Conservation (phyloP, 2,113 vertebrate genomes). For the Aspiorhynchus laticeps region DNA sequence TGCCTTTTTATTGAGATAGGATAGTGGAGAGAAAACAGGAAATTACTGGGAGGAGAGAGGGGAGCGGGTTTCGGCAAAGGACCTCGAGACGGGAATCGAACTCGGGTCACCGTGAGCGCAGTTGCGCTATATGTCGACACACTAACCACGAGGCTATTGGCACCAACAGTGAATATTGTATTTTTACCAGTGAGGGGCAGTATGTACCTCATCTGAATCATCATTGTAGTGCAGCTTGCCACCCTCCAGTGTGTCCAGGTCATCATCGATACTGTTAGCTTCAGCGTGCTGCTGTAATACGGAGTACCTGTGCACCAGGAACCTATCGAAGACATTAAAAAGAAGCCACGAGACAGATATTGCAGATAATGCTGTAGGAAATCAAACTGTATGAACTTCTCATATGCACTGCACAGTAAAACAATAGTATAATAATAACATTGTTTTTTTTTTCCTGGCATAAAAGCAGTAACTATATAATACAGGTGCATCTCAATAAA, state of each 20-base stretch:
- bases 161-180: neutral
- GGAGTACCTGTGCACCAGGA: conserved; percentile 91
- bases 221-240: conserved; percentile 80
- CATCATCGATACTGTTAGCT: conserved; percentile 82
- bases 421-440: neutral
- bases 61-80: too few species aligned
- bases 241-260: conserved; percentile 73
- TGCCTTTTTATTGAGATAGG: too few species aligned
- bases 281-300: conserved; percentile 87
- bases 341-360: neutral
- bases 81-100: too few species aligned
- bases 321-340: conserved; percentile 71
- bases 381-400: neutral
- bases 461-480: too few species aligned
- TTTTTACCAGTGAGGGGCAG: neutral
- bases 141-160: too few species aligned
- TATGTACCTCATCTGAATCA: conserved; percentile 89
- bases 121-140: too few species aligned
- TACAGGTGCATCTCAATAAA: too few species aligned
- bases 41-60: too few species aligned
- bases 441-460: too few species aligned
- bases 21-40: too few species aligned
- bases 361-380: neutral
- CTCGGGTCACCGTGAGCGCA: too few species aligned
- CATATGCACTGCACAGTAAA: neutral